phyloP scores from a whole-genome alignment of 1,140 invertebrate genomes.

The Lycorma delicatula region DNA sequence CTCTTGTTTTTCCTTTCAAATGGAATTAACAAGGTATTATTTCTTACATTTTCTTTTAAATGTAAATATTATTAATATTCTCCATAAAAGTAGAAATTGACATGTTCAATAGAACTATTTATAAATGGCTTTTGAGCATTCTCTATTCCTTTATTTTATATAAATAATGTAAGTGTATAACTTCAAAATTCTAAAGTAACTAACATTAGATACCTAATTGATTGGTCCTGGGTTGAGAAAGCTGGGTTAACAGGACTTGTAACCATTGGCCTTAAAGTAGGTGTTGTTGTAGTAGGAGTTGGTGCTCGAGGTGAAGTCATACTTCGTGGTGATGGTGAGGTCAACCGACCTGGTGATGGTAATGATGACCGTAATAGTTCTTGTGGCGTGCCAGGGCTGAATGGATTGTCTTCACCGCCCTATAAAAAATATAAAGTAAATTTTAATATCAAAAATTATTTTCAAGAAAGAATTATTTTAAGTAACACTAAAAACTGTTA shows the following conservation, averaged over 20 bases:
- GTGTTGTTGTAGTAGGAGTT: not conserved
- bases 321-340: conserved; percentile 5
- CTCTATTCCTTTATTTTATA: too few relatives aligned
- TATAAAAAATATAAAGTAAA: not conserved
- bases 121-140: too few relatives aligned
- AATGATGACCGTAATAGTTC: conserved; percentile 16
- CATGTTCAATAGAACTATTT: too few relatives aligned
- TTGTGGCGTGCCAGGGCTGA: conserved; percentile 19
- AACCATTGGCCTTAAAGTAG: not conserved
- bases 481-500: too few relatives aligned
- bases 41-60: too few relatives aligned
- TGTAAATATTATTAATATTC: too few relatives aligned
- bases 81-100: too few relatives aligned
- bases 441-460: not conserved
- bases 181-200: too few relatives aligned
- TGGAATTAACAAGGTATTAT: too few relatives aligned
- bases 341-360: conserved; percentile 1
- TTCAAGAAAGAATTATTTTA: too few relatives aligned
- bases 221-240: conserved; percentile 10
- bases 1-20: too few relatives aligned
- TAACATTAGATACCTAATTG: not conserved
- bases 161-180: too few relatives aligned
- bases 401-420: conserved; percentile 21
- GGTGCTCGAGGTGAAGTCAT: conserved; percentile 4
- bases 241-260: conserved; percentile 3